A percentile compares a stretch with the other conserved stretches of the same genome.
Conservation (phyloP, 2,797 vertebrate species). For the Coluber constrictor region DNA sequence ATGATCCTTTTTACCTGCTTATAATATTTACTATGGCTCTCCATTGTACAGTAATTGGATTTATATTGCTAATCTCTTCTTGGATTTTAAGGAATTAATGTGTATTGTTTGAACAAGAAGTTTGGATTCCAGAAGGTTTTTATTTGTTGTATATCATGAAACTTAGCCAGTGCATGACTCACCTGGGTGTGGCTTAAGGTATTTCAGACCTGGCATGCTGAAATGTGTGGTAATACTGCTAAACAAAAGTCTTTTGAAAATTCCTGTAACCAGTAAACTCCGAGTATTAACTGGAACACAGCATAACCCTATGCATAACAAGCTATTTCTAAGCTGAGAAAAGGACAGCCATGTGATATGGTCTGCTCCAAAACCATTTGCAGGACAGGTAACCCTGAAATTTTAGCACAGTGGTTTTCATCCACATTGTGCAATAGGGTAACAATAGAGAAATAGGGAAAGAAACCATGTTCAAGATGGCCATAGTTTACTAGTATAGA, state of each 20-base stretch:
- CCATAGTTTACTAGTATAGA: neutral
- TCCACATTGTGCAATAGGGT: neutral
- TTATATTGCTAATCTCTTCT: neutral
- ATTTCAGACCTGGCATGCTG: constrained; percentile 46
- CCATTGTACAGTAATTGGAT: neutral
- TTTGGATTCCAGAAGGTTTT: constrained; percentile 48
- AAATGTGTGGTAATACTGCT: constrained; percentile 38
- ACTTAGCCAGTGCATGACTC: constrained; percentile 46
- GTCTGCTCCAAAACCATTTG: neutral
- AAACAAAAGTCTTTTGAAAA: constrained; percentile 43
- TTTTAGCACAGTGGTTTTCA: neutral
- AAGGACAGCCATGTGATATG: neutral
- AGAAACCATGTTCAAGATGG: neutral
- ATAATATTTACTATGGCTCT: neutral
- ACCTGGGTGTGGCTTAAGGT: constrained; percentile 44
- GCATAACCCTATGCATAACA: constrained; percentile 21
- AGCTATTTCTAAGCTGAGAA: neutral
- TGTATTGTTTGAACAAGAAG: constrained; percentile 36
- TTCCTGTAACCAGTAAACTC: constrained; percentile 37
- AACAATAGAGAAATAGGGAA: neutral
- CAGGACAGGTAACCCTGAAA: neutral
- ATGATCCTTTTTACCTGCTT: fast-evolving
- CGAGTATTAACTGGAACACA: constrained; percentile 48
- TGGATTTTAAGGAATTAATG: neutral
- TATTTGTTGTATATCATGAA: neutral